These are phyloP conservation scores for Adoxophyes honmai DNA, from an alignment of 1,140 invertebrate species.

Conservation along the genomic window DNA sequence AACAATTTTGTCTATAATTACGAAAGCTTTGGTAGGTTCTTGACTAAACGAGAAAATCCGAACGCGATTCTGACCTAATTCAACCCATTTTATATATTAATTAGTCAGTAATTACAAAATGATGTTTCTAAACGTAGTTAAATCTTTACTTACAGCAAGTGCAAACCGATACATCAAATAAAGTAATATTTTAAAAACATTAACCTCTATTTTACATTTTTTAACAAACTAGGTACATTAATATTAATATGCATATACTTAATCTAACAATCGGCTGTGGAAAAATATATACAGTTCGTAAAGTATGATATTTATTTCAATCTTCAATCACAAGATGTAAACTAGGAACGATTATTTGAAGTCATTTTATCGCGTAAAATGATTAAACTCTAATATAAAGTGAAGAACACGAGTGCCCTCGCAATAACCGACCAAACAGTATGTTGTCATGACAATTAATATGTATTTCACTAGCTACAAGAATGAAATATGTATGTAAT, in stretches of 20 bases:
- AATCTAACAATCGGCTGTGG: slow-evolving; percentile 5
- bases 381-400: slow-evolving; percentile 2
- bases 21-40: slow-evolving; percentile 54
- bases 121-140: slow-evolving; percentile 4
- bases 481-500: not conserved
- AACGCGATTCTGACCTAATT: slow-evolving; percentile 3
- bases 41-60: slow-evolving; percentile 39
- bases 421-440: not conserved
- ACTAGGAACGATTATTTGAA: slow-evolving; percentile 38
- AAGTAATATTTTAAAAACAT: slow-evolving; percentile 14
- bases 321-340: slow-evolving; percentile 36
- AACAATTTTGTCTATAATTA: slow-evolving; percentile 31
- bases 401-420: slow-evolving; percentile 1
- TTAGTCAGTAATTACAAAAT: slow-evolving; percentile 7
- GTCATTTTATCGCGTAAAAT: slow-evolving; percentile 22
- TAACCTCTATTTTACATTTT: slow-evolving; percentile 23
- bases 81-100: not conserved
- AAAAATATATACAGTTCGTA: slow-evolving; percentile 15
- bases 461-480: slow-evolving; percentile 4
- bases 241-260: slow-evolving; percentile 16
- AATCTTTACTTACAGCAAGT: slow-evolving; percentile 16
- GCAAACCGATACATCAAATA: slow-evolving; percentile 7
- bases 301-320: slow-evolving; percentile 14
- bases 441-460: slow-evolving; percentile 5
- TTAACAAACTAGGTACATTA: slow-evolving; percentile 11